Percentiles rank a stretch among this genome's conserved stretches.
Conservation (phyloP, 1,140 invertebrate genomes). For the Gryllus bimaculatus region DNA sequence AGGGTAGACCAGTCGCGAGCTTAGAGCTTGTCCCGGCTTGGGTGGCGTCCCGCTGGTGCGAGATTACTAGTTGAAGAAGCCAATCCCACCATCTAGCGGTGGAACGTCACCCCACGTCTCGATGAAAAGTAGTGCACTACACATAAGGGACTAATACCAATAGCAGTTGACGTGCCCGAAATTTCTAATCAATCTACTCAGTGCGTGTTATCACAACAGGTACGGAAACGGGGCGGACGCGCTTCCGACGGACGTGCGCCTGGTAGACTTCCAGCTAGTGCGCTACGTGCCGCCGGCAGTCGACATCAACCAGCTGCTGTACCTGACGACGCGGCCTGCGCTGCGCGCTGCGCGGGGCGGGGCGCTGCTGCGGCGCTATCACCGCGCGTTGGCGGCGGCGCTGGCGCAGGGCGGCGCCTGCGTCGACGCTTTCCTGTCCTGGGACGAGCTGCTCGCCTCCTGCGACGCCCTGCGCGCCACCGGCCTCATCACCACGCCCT, state of each 20-base stretch:
- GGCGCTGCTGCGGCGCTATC: neutral
- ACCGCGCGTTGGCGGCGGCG: neutral
- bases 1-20: no score
- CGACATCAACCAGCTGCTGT: constrained; percentile 37
- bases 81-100: no score
- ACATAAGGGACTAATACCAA: no score
- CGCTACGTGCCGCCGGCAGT: constrained; percentile 45
- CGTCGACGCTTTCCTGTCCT: constrained; percentile 23
- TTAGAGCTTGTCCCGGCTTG: no score
- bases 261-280: constrained; percentile 54
- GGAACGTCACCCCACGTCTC: no score
- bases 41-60: no score
- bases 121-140: no score
- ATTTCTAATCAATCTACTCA: no score
- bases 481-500: neutral
- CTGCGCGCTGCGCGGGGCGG: constrained; percentile 25
- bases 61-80: no score
- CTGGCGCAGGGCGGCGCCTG: neutral
- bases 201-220: neutral
- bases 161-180: no score
- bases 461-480: constrained; percentile 26
- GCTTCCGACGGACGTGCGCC: constrained; percentile 34
- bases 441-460: constrained; percentile 27
- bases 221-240: neutral
- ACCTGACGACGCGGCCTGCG: constrained; percentile 29